Evolutionary conservation across 2,797 vertebrate species (phyloP), one percentile per base, ranked within the genome.

Genomic region (Mus spretus): DNA sequence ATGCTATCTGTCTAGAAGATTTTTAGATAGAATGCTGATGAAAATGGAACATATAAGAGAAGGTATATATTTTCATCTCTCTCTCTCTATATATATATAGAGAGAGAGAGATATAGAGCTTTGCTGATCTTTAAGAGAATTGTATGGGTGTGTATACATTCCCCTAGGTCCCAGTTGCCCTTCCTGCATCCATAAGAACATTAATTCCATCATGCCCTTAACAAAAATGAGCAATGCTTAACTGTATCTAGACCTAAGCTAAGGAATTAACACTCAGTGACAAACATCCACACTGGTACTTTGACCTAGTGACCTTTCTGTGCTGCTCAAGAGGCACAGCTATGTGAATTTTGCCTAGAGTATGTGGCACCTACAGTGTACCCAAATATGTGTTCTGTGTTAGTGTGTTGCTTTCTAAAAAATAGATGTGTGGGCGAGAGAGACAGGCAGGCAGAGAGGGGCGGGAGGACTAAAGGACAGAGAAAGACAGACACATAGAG

Each of bases 51-150:
- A 8, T 17, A 34, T 1, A 19, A 0, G 7, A 10, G 19, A 72
- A 72, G 28, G 9, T 3, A 1, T 24, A 14, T 57, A 78, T 84
- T 47, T 34, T 11, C 10, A 50, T 50, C 7, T 50, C 6, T 50
- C 7, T 50, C 6, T 50, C n/a, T n/a, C n/a, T n/a, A 3, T 4
- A 26, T 2, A 31, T n/a, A 10, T 63, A 3, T 4, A 26, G 2
- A n/a, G n/a, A n/a, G n/a, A n/a, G n/a, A n/a, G n/a, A 31, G 1
- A 19, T 2, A 24, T 2, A 3, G 37, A 40, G 37, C 13, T 63
- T 10, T n/a, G 15, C 1, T 1, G 0, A 6, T 12, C 2, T 31
- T 40, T 53, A 61, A 79, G 40, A 82, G 44, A 20, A 9, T 28
- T 59, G 24, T 24, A 70, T 3, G 11, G 3, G 10, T 26, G 44